Evolutionary conservation across 2,888 invertebrate species (phyloP).

Genomic region (Eilema griseolum): DNA sequence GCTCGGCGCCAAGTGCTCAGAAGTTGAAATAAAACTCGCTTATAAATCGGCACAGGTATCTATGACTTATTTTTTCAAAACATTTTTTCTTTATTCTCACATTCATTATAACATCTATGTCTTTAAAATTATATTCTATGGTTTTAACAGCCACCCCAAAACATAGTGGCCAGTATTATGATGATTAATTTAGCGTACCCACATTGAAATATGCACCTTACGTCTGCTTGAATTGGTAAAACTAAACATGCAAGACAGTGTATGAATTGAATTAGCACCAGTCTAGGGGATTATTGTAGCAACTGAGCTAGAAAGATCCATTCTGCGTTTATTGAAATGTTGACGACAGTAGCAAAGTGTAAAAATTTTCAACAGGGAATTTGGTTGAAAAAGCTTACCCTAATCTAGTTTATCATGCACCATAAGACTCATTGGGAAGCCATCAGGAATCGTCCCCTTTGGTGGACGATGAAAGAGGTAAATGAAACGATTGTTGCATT

Average conservation of each 20-base stretch:
- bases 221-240: neutral
- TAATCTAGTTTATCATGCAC: no score
- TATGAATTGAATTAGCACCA: neutral
- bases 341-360: no score
- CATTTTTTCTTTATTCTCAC: neutral
- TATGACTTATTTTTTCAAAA: neutral
- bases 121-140: neutral
- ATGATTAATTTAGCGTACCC: neutral
- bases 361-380: no score
- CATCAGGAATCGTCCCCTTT: no score
- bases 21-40: conserved; percentile 99
- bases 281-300: neutral
- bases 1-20: conserved; percentile 98
- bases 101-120: neutral
- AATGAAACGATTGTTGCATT: no score
- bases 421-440: no score
- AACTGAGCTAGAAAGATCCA: neutral
- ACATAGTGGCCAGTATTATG: neutral
- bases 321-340: neutral
- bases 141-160: neutral
- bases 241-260: neutral
- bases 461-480: no score
- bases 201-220: neutral
- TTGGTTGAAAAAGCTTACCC: no score
- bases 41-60: conserved; percentile 98